phyloP scores from a whole-genome alignment of 2,888 invertebrate species.

The Mesoligia furuncula region DNA sequence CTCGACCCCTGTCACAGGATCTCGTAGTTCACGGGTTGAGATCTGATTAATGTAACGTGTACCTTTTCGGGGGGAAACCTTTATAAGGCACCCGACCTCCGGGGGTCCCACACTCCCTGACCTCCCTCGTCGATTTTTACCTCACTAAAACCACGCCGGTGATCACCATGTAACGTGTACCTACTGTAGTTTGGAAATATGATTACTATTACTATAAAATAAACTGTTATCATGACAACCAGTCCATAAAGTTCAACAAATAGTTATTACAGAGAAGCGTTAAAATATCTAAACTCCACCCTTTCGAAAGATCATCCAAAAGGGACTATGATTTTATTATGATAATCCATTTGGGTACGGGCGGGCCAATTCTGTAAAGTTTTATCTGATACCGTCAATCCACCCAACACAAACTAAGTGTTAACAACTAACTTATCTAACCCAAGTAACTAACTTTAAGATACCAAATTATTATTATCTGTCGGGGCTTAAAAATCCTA shows the following conservation, averaged over 20 bases:
- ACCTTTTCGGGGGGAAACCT: no score
- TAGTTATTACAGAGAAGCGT: conserved; percentile 1
- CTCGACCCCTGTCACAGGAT: no score
- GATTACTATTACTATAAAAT: no score
- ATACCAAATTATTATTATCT: background rate
- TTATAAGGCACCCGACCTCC: no score
- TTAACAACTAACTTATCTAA: no score
- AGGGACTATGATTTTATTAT: conserved; percentile 51
- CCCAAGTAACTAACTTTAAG: background rate
- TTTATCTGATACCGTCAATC: conserved; percentile 22
- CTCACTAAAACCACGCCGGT: no score
- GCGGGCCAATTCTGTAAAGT: conserved; percentile 15
- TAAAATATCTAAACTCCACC: conserved; percentile 2
- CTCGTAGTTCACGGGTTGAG: no score
- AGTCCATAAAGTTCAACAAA: background rate
- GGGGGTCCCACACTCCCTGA: no score
- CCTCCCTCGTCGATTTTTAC: no score
- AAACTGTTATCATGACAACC: background rate
- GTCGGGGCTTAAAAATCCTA: background rate
- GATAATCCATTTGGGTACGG: conserved; percentile 51
- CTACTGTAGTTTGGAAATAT: no score
- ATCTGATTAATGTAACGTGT: no score
- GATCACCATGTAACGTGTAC: no score
- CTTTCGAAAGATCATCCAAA: conserved; percentile 15
- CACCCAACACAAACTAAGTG: background rate